Percentiles rank a stretch among this genome's conserved stretches.
Conservation (phyloP, 2,113 vertebrate species). For the Macaca mulatta region DNA sequence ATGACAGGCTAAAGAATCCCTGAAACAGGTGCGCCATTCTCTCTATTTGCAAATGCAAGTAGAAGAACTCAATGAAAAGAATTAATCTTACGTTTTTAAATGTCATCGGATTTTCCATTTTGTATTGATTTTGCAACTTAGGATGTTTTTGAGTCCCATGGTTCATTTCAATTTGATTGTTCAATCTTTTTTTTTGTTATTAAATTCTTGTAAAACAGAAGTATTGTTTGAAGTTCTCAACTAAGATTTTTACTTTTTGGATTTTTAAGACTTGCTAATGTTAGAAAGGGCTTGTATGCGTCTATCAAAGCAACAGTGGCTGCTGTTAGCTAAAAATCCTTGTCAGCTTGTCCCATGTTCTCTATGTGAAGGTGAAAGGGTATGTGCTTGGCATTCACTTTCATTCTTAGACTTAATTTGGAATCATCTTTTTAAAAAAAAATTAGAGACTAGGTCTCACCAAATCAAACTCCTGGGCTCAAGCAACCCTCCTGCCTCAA, state of each 20-base stretch:
- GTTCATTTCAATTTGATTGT: conserved; percentile 56
- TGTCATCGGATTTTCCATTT: background rate
- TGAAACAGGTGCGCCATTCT: conserved; percentile 86
- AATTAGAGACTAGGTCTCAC: background rate
- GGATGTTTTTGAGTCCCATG: conserved; percentile 61
- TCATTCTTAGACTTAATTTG: background rate
- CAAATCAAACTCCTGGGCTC: background rate
- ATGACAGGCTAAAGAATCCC: conserved; percentile 89
- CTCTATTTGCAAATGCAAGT: conserved; percentile 86
- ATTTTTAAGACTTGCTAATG: background rate
- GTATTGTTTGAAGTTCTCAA: background rate
- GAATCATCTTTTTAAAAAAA: background rate
- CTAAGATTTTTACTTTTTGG: background rate
- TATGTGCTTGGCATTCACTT: background rate
- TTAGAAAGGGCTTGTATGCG: no score
- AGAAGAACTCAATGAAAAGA: conserved; percentile 85
- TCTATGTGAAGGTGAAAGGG: fast-evolving
- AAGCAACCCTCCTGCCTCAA: background rate
- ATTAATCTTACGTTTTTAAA: conserved; percentile 70
- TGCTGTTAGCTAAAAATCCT: background rate
- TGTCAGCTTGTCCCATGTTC: background rate
- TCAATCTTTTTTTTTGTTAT: background rate
- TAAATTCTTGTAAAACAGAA: conserved; percentile 5
- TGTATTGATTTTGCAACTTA: background rate
- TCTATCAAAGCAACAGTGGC: background rate